Evolutionary conservation across 2,113 vertebrate genomes (phyloP), one percentile per base, ranked within the genome.

Genomic region (Megaleporinus macrocephalus): DNA sequence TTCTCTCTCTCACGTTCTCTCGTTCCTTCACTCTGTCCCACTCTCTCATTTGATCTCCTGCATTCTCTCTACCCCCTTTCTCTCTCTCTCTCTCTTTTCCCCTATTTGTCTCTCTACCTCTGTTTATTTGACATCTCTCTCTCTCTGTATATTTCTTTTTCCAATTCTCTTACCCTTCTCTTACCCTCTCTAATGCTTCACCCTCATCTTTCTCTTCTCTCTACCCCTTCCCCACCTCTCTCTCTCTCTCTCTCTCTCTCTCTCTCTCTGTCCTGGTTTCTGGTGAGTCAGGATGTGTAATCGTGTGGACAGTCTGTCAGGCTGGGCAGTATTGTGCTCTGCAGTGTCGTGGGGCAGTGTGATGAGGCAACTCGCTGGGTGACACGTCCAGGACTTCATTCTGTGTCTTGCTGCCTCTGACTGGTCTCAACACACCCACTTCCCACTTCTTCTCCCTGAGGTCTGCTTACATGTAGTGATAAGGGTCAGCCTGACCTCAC

Each of bases 271-370:
- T 71, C 44, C 27, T 33, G 16, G 13, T 73, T 53, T 41, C 33
- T 76, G 30, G 53, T 75, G 57, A 76, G 4, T 76, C 36, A 44
- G 57, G 66, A 24, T 44, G 66, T 12, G 20, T 70, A 44, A 70
- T 44, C 22, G 36, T 14, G n/a, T 44, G 33, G 33, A n/a, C 66
- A 44, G 20, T 12, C 66, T 70, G 30, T 36, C 36, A 62, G 57
- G 20, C 22, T 62, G 30, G 12, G 55, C 30, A 26, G 33, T 30
- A 55, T 70, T n/a, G 66, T 41, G 20, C 36, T n/a, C 33, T 22
- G 33, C 36, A 14, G 36, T n/a, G 66, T n/a, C 26, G 36, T 24
- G 36, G 36, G 66, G 18, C 9, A 24, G 20, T 70, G 9, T 70
- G 66, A 41, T 70, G 66, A 70, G 66, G 66, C 22, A 41, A 0